phyloP scores from a whole-genome alignment of 1,140 invertebrate genomes.

The Heliconius congener region DNA sequence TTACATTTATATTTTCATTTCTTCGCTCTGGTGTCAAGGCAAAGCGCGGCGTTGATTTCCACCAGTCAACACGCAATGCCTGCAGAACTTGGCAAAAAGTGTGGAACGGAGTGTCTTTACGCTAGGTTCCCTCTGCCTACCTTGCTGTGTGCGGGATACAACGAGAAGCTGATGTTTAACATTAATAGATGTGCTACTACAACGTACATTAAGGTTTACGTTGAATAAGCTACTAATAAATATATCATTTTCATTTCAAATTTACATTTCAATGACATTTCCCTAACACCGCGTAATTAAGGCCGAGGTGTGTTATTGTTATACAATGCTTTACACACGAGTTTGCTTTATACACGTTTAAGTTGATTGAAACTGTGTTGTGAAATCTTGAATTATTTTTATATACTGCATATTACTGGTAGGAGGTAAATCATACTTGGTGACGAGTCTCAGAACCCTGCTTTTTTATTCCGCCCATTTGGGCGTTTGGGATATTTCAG shows the following conservation, averaged over 20 bases:
- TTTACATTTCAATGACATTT: constrained; percentile 11
- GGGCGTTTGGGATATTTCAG: too few species aligned
- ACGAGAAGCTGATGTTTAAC: too few species aligned
- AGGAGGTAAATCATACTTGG: neutral
- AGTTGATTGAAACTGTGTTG: neutral
- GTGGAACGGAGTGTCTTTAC: too few species aligned
- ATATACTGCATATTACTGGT: neutral
- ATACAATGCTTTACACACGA: neutral
- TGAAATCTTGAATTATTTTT: neutral
- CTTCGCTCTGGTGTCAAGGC: too few species aligned
- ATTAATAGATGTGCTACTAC: neutral
- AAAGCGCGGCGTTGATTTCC: too few species aligned
- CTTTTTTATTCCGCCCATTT: neutral
- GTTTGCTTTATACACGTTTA: neutral
- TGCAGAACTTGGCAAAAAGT: too few species aligned
- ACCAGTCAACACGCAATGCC: too few species aligned
- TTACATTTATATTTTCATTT: too few species aligned
- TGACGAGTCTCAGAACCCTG: neutral
- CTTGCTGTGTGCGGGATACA: too few species aligned
- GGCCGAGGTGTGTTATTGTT: constrained; percentile 8
- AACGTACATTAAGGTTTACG: neutral
- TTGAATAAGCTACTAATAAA: neutral
- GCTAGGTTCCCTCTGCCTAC: too few species aligned
- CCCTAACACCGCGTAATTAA: constrained; percentile 12
- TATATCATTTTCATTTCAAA: neutral